A percentile compares a stretch with the other conserved stretches of the same genome.
Evolutionary conservation across 2,113 vertebrate genomes (phyloP).

Genomic region (Beaufortia kweichowensis): DNA sequence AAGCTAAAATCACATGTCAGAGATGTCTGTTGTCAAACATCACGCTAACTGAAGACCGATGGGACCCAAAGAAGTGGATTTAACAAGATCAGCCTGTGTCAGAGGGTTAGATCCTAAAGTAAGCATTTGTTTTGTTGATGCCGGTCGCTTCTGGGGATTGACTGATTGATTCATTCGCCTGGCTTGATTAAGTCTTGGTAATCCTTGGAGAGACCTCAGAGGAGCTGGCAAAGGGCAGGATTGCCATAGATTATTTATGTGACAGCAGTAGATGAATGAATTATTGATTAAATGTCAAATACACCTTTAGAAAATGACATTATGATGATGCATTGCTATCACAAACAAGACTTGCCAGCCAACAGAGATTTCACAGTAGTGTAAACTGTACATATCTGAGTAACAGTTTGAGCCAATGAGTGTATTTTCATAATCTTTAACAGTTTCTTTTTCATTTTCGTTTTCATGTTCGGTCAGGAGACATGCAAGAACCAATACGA

Average conservation of each 20-base stretch:
- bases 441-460: no score
- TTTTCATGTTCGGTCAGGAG: no score
- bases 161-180: slow-evolving; percentile 20
- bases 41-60: slow-evolving; percentile 1
- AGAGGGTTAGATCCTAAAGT: slow-evolving; percentile 15
- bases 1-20: neutral
- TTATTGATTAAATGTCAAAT: slow-evolving; percentile 34
- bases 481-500: no score
- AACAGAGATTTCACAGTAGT: neutral
- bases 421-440: slow-evolving; percentile 7
- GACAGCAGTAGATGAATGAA: slow-evolving; percentile 27
- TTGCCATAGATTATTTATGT: slow-evolving; percentile 29
- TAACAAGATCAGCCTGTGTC: slow-evolving; percentile 25
- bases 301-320: neutral
- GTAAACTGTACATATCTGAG: slow-evolving; percentile 34
- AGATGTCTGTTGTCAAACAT: neutral
- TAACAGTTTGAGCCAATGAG: slow-evolving; percentile 3
- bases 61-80: neutral
- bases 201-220: neutral
- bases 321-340: neutral
- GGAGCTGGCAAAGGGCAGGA: neutral
- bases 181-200: slow-evolving; percentile 6
- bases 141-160: slow-evolving; percentile 20
- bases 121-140: neutral
- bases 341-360: neutral